These are phyloP conservation scores for Salmo trutta DNA, from an alignment of 2,797 vertebrate species.

Conservation along the genomic window DNA sequence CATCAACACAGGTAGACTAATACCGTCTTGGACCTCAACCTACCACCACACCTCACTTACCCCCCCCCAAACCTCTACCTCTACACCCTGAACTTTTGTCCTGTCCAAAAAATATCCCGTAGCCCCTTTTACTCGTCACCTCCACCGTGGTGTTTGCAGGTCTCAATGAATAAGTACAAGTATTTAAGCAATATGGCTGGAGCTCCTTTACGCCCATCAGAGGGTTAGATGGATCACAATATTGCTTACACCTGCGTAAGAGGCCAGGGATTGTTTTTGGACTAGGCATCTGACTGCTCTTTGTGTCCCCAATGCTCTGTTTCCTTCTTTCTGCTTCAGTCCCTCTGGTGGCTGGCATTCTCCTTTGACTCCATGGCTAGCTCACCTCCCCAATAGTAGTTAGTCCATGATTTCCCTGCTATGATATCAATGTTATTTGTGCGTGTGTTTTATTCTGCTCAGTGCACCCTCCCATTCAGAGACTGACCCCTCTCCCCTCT, in stretches of 20 bases:
- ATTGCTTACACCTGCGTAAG: neutral
- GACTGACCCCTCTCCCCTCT: conserved; percentile 18
- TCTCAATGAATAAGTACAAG: no score
- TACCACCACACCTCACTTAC: conserved; percentile 15
- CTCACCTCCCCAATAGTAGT: conserved; percentile 13
- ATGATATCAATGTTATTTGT: neutral
- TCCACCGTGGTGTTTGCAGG: neutral
- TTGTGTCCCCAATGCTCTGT: conserved; percentile 38
- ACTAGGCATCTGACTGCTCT: conserved; percentile 43
- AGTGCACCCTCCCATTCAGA: neutral
- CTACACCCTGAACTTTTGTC: conserved; percentile 64
- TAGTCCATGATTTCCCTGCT: neutral
- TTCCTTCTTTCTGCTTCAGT: conserved; percentile 45
- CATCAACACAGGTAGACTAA: conserved; percentile 83
- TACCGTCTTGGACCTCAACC: conserved; percentile 54
- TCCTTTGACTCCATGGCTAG: conserved; percentile 16
- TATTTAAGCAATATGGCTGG: neutral
- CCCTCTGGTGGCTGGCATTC: conserved; percentile 24
- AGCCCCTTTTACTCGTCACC: neutral
- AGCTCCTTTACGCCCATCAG: neutral
- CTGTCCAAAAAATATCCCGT: conserved; percentile 70
- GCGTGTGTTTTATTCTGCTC: neutral
- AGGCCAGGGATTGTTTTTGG: conserved; percentile 54
- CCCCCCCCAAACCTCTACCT: neutral
- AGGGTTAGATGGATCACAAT: neutral